These are phyloP conservation scores for Muricea muricata DNA, from an alignment of 92 coral and sea anemone genomes.

Conservation along the genomic window DNA sequence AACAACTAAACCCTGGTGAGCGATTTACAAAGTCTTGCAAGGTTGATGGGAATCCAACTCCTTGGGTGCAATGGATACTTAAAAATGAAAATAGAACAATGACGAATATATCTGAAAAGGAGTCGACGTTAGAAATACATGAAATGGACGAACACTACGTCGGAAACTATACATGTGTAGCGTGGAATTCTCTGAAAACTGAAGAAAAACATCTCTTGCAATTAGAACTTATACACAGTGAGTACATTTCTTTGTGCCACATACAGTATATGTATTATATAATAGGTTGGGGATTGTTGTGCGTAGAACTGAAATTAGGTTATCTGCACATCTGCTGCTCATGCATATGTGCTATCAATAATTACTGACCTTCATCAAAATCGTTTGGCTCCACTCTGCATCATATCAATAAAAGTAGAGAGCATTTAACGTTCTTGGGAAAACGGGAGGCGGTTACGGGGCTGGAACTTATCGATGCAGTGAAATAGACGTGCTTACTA, in stretches of 20 bases:
- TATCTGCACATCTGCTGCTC: too few species aligned
- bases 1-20: not conserved
- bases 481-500: too few species aligned
- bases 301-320: too few species aligned
- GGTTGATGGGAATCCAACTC: conserved; percentile 21
- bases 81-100: not conserved
- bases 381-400: too few species aligned
- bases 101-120: not conserved
- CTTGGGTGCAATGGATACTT: conserved; percentile 26
- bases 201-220: not conserved
- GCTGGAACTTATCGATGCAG: too few species aligned
- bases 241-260: not conserved
- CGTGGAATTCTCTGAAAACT: conserved; percentile 24
- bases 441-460: too few species aligned
- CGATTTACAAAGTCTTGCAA: not conserved
- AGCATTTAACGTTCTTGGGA: too few species aligned
- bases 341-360: too few species aligned
- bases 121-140: not conserved
- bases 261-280: too few species aligned
- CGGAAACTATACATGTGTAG: conserved; percentile 48
- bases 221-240: conserved; percentile 4
- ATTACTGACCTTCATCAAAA: too few species aligned
- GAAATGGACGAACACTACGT: conserved; percentile 26
- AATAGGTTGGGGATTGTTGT: too few species aligned
- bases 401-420: too few species aligned